Conservation (phyloP, 2,888 invertebrate species). For the Netelia fuscicornis region DNA sequence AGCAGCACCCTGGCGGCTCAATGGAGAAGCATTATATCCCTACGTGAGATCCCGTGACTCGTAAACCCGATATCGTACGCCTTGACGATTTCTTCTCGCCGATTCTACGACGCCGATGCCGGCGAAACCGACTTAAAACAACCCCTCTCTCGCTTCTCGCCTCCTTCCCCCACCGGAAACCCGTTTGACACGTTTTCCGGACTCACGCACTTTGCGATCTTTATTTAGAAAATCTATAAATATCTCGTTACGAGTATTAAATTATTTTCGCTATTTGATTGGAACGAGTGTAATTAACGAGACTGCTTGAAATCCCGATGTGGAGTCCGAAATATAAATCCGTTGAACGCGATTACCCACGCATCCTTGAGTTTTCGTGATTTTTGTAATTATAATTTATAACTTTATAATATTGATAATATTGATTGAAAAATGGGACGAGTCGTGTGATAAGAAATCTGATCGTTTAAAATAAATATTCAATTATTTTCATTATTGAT, state of each 20-base stretch:
- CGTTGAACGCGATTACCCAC: too few relatives aligned
- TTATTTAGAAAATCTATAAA: slow-evolving; percentile 15
- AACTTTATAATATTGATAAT: too few relatives aligned
- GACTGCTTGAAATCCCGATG: not conserved
- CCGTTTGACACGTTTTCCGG: slow-evolving; percentile 41
- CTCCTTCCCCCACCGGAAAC: slow-evolving; percentile 33
- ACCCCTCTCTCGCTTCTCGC: not conserved
- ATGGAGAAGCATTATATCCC: slow-evolving; percentile 14
- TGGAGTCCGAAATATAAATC: not conserved
- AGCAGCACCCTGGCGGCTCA: slow-evolving; percentile 24
- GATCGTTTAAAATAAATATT: too few relatives aligned
- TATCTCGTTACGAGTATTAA: not conserved
- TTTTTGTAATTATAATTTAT: too few relatives aligned
- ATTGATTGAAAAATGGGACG: too few relatives aligned
- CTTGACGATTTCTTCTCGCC: slow-evolving; percentile 51
- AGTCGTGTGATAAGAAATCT: too few relatives aligned
- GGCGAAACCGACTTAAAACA: slow-evolving; percentile 13
- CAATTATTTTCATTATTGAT: too few relatives aligned
- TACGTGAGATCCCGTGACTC: slow-evolving; percentile 15
- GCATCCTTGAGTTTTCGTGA: too few relatives aligned
- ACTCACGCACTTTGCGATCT: slow-evolving; percentile 2
- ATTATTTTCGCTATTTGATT: not conserved
- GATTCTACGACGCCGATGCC: slow-evolving; percentile 40
- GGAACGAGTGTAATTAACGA: not conserved
- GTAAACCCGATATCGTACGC: slow-evolving; percentile 66